Conservation (phyloP, 1,140 invertebrate genomes). For the Thaumetopoea pityocampa region DNA sequence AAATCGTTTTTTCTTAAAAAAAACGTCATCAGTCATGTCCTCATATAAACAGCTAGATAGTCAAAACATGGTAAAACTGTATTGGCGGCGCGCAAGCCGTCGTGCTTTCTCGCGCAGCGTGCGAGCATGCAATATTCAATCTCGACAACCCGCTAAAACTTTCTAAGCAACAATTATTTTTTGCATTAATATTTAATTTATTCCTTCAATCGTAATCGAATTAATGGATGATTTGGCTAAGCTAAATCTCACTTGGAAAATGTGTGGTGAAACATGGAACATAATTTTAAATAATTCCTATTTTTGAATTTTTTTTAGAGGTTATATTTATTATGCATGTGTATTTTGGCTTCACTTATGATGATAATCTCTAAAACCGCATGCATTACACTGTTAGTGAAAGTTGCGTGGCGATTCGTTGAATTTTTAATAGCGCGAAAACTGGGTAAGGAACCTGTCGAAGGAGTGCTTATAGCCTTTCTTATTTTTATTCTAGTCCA, state of each 20-base stretch:
- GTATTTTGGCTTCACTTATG: conserved; percentile 11
- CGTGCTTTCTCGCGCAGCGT: conserved; percentile 70
- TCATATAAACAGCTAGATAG: too few relatives aligned
- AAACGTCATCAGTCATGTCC: too few relatives aligned
- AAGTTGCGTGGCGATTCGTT: conserved; percentile 63
- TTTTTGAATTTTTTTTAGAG: too few relatives aligned
- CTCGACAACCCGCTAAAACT: conserved; percentile 60
- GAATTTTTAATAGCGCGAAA: conserved; percentile 63
- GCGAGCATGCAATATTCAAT: conserved; percentile 68
- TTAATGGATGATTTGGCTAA: conserved; percentile 41
- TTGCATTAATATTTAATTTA: conserved; percentile 70
- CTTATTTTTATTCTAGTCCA: conserved; percentile 51
- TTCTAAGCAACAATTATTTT: conserved; percentile 73
- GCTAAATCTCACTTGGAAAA: too few relatives aligned
- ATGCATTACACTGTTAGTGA: conserved; percentile 43
- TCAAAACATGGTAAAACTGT: conserved; percentile 4
- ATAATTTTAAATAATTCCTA: too few relatives aligned
- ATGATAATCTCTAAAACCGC: conserved; percentile 20
- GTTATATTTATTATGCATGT: conserved; percentile 7
- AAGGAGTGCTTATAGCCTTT: conserved; percentile 49
- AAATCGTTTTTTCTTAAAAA: too few relatives aligned
- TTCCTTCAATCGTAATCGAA: conserved; percentile 43
- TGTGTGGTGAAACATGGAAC: too few relatives aligned
- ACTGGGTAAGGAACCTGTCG: conserved; percentile 52
- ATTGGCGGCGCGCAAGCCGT: conserved; percentile 24